Base-by-base conservation (phyloP, 2,113 vertebrate genomes). In the Ochotona princeps region DNA sequence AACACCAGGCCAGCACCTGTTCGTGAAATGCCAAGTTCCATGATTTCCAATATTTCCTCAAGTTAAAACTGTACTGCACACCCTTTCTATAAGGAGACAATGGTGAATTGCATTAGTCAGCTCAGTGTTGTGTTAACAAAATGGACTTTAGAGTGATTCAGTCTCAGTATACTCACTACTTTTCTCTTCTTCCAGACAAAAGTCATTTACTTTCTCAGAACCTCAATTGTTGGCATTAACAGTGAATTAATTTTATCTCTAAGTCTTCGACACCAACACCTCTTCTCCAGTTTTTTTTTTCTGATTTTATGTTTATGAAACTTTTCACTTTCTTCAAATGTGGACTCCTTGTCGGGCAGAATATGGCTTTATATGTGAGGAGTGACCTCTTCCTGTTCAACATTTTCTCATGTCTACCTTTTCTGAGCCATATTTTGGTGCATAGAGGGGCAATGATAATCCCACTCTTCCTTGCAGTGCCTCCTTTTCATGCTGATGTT, bases 221-320 rank as follows among this genome's bases (percentile, higher is more conserved):
- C 6, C 57, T 69, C 18, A 17, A 2, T 15, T 69, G 63, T 32
- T 25, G 1, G 30, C 23, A 9, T 75, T 86, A 15, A 20, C 66
- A 72, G 74, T 25, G 21, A 67, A 25, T 57, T 63, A n/a, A 70
- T 2, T n/a, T n/a, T 5, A 51, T 69, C 28, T 69, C 4, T 35
- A 74, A 75, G 6, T 72, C 7, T 17, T 83, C 47, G 8, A n/a
- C 20, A 87, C 57, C 73, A 18, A 66, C 3, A 35, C 35, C 79
- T 90, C 21, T 51, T 54, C 2, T 67, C 17, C 12, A 2, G 7
- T 32, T 70, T 51, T 78, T 83, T 7, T 23, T 51, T 7, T 28
- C 51, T 66, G 13, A 2, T 47, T 73, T 25, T 60, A 26, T 32
- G 4, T 0, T 7, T 3, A 1, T 8, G 13, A 35, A 0, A 6